Evolutionary conservation across 2,888 invertebrate species (phyloP).

Genomic region (Abrostola tripartita): DNA sequence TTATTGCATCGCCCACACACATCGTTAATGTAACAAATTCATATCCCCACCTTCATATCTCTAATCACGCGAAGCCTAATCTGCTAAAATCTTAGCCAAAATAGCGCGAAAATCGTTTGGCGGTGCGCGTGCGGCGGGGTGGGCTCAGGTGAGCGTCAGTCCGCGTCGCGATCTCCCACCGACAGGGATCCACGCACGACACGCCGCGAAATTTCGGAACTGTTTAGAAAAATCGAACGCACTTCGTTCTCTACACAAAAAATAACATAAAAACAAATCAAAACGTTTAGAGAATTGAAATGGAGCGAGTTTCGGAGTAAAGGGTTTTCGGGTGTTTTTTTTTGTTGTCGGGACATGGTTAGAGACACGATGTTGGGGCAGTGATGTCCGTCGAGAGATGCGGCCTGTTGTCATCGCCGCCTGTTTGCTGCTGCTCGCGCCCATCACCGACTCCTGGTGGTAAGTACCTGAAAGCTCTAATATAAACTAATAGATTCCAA

Average conservation of each 20-base stretch:
- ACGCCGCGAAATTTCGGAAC: constrained; percentile 80
- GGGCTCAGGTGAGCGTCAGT: constrained; percentile 84
- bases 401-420: constrained; percentile 94
- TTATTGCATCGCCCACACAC: constrained; percentile 80
- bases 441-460: constrained; percentile 96
- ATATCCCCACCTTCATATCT: constrained; percentile 75
- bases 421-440: constrained; percentile 95
- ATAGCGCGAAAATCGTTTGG: constrained; percentile 88
- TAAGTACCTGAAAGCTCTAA: constrained; percentile 86
- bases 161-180: constrained; percentile 84
- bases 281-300: constrained; percentile 54
- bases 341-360: constrained; percentile 61
- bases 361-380: constrained; percentile 72
- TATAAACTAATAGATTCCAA: constrained; percentile 10
- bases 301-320: constrained; percentile 53
- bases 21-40: constrained; percentile 66
- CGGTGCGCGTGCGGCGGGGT: constrained; percentile 82
- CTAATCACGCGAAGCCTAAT: constrained; percentile 86
- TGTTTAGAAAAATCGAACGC: constrained; percentile 75
- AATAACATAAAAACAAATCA: constrained; percentile 52
- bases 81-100: constrained; percentile 87
- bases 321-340: constrained; percentile 58
- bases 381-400: constrained; percentile 88
- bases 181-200: constrained; percentile 83
- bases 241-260: constrained; percentile 54